These are phyloP conservation scores for Rhabdophis nuchalis DNA, from an alignment of 2,797 vertebrate genomes.

Conservation along the genomic window DNA sequence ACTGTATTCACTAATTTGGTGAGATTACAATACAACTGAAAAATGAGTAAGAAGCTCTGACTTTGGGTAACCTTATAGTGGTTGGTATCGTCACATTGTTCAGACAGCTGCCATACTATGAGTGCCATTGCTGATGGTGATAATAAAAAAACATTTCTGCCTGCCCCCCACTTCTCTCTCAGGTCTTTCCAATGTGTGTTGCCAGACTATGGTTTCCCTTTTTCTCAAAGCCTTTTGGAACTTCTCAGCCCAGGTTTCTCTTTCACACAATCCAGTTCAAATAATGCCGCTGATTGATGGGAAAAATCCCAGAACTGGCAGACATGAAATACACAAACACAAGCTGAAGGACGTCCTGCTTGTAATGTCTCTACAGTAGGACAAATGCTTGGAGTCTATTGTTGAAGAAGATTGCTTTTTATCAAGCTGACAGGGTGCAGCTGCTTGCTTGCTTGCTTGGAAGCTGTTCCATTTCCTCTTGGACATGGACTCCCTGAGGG, in stretches of 20 bases:
- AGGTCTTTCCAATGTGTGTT: accelerated
- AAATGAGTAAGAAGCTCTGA: background rate
- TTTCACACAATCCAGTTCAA: background rate
- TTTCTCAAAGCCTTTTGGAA: conserved; percentile 30
- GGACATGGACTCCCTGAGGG: conserved; percentile 10
- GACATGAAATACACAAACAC: conserved; percentile 33
- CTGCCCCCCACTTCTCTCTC: background rate
- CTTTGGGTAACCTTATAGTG: accelerated
- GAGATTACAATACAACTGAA: background rate
- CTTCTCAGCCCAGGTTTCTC: background rate
- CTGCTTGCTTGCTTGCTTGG: conserved; percentile 40
- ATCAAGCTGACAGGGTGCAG: conserved; percentile 51
- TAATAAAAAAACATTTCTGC: conserved; percentile 2
- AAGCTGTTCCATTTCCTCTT: conserved; percentile 24
- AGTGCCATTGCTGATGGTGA: conserved; percentile 25
- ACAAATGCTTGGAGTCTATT: conserved; percentile 4
- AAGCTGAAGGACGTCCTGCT: conserved; percentile 18
- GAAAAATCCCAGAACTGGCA: conserved; percentile 41
- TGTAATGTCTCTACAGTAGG: conserved; percentile 41
- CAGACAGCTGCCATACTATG: conserved; percentile 5
- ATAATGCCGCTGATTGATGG: conserved; percentile 52
- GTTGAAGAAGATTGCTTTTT: conserved; percentile 44
- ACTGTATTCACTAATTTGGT: conserved; percentile 17
- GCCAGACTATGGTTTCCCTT: conserved; percentile 5
- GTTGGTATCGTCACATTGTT: background rate